Evolutionary conservation across 2,113 vertebrate genomes (phyloP).

Genomic region (Notothenia rossii): DNA sequence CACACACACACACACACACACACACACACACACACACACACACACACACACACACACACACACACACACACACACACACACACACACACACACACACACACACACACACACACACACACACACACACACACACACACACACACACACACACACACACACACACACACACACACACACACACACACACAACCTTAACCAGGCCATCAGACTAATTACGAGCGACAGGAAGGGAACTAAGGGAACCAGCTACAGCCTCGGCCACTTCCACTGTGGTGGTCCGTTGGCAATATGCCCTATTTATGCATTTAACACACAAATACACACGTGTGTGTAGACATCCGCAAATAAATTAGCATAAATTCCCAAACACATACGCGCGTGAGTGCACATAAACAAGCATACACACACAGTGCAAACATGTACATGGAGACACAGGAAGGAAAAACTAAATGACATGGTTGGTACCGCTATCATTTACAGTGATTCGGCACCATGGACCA

Average conservation of each 20-base stretch:
- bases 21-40: not conserved
- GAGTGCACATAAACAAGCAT: not conserved
- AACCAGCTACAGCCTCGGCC: constrained; percentile 65
- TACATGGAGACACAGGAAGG: constrained; percentile 17
- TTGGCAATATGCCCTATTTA: constrained; percentile 72
- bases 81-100: too few species aligned
- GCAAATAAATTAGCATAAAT: constrained; percentile 29
- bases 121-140: too few species aligned
- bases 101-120: constrained; percentile 1
- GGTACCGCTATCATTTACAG: constrained; percentile 55
- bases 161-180: too few species aligned
- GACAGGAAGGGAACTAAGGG: constrained; percentile 71
- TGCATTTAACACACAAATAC: constrained; percentile 40
- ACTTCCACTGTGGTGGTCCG: constrained; percentile 69
- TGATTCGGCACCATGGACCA: constrained; percentile 63
- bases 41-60: constrained; percentile 1
- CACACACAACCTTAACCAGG: constrained; percentile 30
- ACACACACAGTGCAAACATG: constrained; percentile 2
- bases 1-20: not conserved
- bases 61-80: too few species aligned
- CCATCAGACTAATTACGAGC: constrained; percentile 77
- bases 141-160: too few species aligned
- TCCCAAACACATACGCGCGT: not conserved
- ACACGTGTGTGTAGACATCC: not conserved
- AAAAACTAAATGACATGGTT: constrained; percentile 57